Base-by-base conservation (phyloP, 1,140 invertebrate species). In the Cherax quadricarinatus region DNA sequence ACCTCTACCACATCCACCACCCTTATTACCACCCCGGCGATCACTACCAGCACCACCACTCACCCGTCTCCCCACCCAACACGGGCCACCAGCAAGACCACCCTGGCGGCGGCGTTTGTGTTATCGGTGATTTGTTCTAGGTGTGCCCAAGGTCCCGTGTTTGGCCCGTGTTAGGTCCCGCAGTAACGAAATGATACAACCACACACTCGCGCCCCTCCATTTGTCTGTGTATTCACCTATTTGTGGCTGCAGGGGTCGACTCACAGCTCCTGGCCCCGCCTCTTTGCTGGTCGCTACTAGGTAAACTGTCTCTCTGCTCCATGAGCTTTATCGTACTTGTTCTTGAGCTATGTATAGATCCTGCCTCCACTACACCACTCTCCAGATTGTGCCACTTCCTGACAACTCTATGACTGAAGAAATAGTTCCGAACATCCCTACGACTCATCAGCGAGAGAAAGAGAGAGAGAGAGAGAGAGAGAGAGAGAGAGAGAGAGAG, bases 81-180 rank as follows among this genome's bases (percentile, higher is more conserved):
- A 16, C 16, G n/a, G 14, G 10, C 78, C 78, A 16, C n/a, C 9
- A 41, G 30, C 78, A 41, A 16, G 84, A 86, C 84, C 84, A 86
- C 84, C 84, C 84, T 51, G 62, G 41, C 62, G 7, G 60, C 10
- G 30, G 30, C 41, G 18, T 10, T 10, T 48, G 60, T 70, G 62
- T 86, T 86, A 86, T 86, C 84, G 51, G 62, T 86, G 84, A 86
- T 86, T 86, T 86, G 84, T 86, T 75, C 84, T 49, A 73, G 84
- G 84, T 86, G 62, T 73, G 84, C 80, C 80, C 80, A 60, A 16
- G 53, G 41, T 18, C 12, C 80, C 80, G 18, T 49, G 48, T 81
- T 81, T 81, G 80, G 80, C 24, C 10, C 41, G 30, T 41, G 30
- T 41, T 41, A 1, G 30, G 30, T 41, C 30, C 30, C 3, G 16